Conservation (phyloP, 2,113 vertebrate species). For the Formicarius rufipectus region DNA sequence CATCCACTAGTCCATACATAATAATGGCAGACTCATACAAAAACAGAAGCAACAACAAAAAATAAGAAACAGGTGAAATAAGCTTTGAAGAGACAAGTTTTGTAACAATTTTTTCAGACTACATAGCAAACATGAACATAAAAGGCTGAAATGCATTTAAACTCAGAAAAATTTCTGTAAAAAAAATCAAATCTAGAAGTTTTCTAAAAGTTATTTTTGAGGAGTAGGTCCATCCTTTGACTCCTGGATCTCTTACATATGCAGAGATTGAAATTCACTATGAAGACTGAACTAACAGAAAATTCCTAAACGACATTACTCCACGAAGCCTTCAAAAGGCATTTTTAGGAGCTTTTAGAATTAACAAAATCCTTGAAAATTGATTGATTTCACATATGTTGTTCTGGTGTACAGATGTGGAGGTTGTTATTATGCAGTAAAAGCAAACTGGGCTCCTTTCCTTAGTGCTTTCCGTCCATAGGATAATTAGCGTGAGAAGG, state of each 20-base stretch:
- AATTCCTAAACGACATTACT: neutral
- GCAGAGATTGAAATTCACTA: neutral
- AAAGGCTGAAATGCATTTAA: neutral
- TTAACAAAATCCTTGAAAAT: neutral
- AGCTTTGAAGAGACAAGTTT: neutral
- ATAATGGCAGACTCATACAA: neutral
- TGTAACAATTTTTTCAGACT: neutral
- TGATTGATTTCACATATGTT: neutral
- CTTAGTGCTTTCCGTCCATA: neutral
- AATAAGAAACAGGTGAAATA: neutral
- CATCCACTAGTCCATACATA: neutral
- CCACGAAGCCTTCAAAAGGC: neutral
- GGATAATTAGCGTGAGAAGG: neutral
- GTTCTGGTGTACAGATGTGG: neutral
- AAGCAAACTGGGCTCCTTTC: neutral
- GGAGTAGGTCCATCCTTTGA: neutral
- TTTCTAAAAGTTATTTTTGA: neutral
- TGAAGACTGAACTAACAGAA: neutral
- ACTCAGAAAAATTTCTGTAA: neutral
- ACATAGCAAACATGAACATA: neutral
- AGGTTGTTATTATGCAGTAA: neutral
- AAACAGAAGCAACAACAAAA: neutral
- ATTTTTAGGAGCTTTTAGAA: neutral
- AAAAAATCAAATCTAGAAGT: neutral
- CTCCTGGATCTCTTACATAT: neutral